Percentiles rank a stretch among this genome's conserved stretches.
Conservation (phyloP, 2,888 invertebrate species). For the Meganola albula region DNA sequence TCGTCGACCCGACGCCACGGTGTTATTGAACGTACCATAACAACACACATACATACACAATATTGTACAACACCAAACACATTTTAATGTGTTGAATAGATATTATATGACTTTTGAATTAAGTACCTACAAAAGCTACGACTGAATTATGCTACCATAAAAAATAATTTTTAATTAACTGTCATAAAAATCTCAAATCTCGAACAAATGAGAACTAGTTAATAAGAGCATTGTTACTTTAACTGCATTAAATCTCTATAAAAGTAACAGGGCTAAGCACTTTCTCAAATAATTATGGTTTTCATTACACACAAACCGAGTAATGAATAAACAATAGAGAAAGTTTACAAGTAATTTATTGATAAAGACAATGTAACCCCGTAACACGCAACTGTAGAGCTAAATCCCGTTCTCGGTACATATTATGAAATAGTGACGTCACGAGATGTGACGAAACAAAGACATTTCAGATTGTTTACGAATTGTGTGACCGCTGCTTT, state of each 20-base stretch:
- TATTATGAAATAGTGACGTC: conserved; percentile 12
- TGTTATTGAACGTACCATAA: conserved; percentile 69
- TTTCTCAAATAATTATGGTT: conserved; percentile 5
- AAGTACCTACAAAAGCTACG: conserved; percentile 20
- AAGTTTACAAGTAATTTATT: conserved; percentile 16
- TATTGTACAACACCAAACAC: conserved; percentile 14
- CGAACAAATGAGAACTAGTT: not conserved
- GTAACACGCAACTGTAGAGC: not conserved
- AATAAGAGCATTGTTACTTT: not conserved
- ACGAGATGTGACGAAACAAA: conserved; percentile 3
- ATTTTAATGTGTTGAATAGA: conserved; percentile 29
- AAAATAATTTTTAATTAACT: not conserved
- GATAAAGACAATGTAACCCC: conserved; percentile 7
- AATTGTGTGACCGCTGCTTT: conserved; percentile 34
- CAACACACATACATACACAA: conserved; percentile 44
- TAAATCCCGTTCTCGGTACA: conserved; percentile 5
- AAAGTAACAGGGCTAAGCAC: not conserved
- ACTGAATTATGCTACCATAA: conserved; percentile 10
- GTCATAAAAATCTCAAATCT: not conserved
- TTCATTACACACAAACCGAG: conserved; percentile 12
- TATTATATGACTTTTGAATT: conserved; percentile 34
- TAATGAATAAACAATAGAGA: conserved; percentile 18
- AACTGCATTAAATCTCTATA: not conserved
- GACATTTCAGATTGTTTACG: conserved; percentile 14
- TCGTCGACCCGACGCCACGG: conserved; percentile 64